Percentiles rank a stretch among this genome's conserved stretches.
Evolutionary conservation across 2,888 invertebrate genomes (phyloP).

Genomic region (Lasioglossum lativentre): DNA sequence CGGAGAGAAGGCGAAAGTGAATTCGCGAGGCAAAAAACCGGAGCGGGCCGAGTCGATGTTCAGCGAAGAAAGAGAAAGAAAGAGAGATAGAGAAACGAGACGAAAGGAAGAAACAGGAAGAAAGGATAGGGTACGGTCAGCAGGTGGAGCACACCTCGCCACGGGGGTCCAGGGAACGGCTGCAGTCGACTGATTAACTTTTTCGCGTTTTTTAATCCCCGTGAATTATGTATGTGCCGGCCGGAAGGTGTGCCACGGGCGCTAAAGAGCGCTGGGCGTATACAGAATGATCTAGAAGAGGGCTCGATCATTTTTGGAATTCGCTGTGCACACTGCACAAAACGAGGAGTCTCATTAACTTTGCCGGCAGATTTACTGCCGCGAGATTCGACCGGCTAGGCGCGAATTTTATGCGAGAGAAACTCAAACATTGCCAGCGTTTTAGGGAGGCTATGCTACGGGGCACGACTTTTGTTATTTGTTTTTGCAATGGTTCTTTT

Average conservation of each 20-base stretch:
- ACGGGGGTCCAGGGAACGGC: conserved; percentile 22
- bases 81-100: neutral
- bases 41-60: neutral
- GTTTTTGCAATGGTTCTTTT: neutral
- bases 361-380: conserved; percentile 9
- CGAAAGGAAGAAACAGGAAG: conserved; percentile 18
- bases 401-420: neutral
- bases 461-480: neutral
- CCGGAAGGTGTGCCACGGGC: conserved; percentile 51
- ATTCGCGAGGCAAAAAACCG: conserved; percentile 29
- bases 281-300: neutral
- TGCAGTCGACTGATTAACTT: conserved; percentile 72
- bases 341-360: conserved; percentile 4
- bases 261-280: conserved; percentile 49
- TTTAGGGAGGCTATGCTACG: neutral
- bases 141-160: conserved; percentile 43
- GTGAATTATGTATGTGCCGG: conserved; percentile 71
- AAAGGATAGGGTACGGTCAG: conserved; percentile 15
- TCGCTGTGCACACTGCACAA: neutral
- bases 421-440: neutral
- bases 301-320: neutral
- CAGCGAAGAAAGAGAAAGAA: conserved; percentile 4
- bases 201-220: conserved; percentile 73
- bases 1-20: conserved; percentile 35
- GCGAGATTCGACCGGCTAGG: neutral